Evolutionary conservation across 2,113 vertebrate species (phyloP).

Genomic region (Heliornis fulica): DNA sequence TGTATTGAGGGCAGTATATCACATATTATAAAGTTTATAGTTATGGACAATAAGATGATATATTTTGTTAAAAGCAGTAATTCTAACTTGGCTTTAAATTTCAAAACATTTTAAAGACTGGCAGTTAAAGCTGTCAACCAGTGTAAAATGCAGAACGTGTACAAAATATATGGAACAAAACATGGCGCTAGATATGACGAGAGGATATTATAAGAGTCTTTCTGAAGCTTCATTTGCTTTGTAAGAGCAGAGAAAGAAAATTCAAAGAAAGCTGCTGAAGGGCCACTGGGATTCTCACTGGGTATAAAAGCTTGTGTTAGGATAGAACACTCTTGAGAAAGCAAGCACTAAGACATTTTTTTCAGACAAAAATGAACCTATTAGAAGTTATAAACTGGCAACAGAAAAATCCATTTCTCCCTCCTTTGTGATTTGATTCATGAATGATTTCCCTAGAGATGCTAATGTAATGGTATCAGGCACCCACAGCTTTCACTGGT

Average conservation of each 20-base stretch:
- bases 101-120: not conserved
- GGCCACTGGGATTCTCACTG: not conserved
- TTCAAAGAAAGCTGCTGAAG: not conserved
- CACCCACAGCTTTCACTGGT: not conserved
- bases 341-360: not conserved
- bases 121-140: not conserved
- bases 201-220: not conserved
- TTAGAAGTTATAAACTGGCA: not conserved
- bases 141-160: not conserved
- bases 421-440: not conserved
- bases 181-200: not conserved
- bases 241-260: not conserved
- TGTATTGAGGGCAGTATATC: not conserved
- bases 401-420: not conserved
- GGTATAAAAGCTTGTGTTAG: not conserved
- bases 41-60: not conserved
- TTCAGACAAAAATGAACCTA: not conserved
- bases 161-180: not conserved
- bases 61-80: not conserved
- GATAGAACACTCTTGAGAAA: not conserved
- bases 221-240: not conserved
- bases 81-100: not conserved
- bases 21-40: not conserved
- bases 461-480: not conserved
- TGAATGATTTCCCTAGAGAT: not conserved